Evolutionary conservation across 2,888 invertebrate genomes (phyloP).

Genomic region (Labia minor): DNA sequence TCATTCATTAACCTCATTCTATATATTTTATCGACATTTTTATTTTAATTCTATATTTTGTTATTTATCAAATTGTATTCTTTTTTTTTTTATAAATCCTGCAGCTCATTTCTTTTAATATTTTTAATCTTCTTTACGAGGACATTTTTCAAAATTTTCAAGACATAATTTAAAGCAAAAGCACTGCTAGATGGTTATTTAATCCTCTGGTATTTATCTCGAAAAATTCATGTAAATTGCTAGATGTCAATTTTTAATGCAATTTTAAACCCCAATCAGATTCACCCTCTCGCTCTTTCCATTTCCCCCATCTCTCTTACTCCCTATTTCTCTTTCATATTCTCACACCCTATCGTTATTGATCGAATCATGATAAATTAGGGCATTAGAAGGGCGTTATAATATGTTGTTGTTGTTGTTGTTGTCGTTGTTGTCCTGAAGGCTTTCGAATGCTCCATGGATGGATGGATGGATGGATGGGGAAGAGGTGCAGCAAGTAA

Average conservation of each 20-base stretch:
- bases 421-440: neutral
- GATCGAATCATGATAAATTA: constrained; percentile 5
- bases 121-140: no score
- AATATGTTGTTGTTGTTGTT: constrained; percentile 4
- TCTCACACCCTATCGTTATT: neutral
- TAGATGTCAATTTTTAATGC: constrained; percentile 2
- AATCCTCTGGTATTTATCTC: no score
- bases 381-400: constrained; percentile 4
- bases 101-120: no score
- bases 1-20: no score
- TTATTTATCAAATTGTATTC: no score
- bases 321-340: no score
- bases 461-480: neutral
- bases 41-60: no score
- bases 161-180: no score
- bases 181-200: no score
- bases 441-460: neutral
- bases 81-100: no score
- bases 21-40: no score
- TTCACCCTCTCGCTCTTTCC: neutral
- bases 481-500: neutral
- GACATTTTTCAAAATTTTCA: no score
- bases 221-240: constrained; percentile 8
- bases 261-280: neutral
- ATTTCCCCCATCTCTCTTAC: neutral